Evolutionary conservation across 2,888 invertebrate species (phyloP), one percentile per base, ranked within the genome.

Genomic region (Embidobia sp.): DNA sequence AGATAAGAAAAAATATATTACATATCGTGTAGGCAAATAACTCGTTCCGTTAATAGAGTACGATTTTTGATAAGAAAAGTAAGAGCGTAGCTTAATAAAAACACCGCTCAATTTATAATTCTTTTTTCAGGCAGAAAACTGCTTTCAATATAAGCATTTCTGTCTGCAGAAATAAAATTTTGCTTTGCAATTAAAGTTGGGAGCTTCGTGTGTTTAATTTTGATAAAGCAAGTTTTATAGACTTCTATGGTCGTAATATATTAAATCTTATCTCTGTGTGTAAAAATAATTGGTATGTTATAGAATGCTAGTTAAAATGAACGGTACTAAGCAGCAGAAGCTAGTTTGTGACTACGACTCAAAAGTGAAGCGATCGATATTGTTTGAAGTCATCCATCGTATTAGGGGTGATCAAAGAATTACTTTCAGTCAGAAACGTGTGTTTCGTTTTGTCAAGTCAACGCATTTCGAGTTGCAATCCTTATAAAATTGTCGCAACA

Each of bases 1-100:
- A 63, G 69, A 75, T 75, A 72, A 66, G 72, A 66, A 51, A 69
- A 42, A 66, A 75, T 75, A 70, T 72, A 66, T 75, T 78, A 61
- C 74, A 70, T 75, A 70, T 75, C 74, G 70, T 27, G 27, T 40
- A 22, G 18, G n/a, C n/a, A n/a, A 42, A 18, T 16, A n/a, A n/a
- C n/a, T n/a, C n/a, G n/a, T n/a, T n/a, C n/a, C n/a, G n/a, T n/a
- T n/a, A n/a, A n/a, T n/a, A n/a, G n/a, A n/a, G n/a, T n/a, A n/a
- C n/a, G n/a, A n/a, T n/a, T n/a, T n/a, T n/a, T n/a, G n/a, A n/a
- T n/a, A n/a, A n/a, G n/a, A n/a, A n/a, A n/a, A n/a, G n/a, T n/a
- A n/a, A n/a, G n/a, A n/a, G n/a, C n/a, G n/a, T n/a, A n/a, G n/a
- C n/a, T n/a, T 22, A 22, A 22, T 22, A 4, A 22, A 22, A 22